phyloP scores from a whole-genome alignment of 2,113 vertebrate genomes.

The Mesembrinibis cayennensis region DNA sequence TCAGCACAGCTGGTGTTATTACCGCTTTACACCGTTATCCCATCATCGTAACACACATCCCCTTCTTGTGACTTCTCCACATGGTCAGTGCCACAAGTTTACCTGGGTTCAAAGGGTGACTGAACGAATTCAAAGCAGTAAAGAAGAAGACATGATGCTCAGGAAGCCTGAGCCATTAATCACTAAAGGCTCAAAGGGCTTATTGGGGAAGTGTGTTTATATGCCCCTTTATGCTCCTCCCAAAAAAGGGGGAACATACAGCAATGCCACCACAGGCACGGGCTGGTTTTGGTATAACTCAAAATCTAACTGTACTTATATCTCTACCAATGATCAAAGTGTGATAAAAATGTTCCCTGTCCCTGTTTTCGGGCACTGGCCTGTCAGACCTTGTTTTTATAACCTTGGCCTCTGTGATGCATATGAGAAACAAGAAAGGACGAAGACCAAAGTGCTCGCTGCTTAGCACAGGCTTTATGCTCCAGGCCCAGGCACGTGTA shows the following conservation, averaged over 20 bases:
- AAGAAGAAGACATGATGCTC: background rate
- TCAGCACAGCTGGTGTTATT: fast-evolving
- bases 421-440: background rate
- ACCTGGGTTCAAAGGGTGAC: background rate
- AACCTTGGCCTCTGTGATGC: background rate
- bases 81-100: fast-evolving
- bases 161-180: background rate
- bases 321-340: background rate
- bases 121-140: background rate
- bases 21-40: background rate
- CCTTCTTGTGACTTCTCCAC: background rate
- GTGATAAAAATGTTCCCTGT: background rate
- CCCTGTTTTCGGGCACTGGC: background rate
- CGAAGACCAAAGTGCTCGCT: background rate
- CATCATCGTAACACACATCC: background rate
- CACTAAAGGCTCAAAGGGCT: background rate
- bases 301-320: background rate
- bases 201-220: background rate
- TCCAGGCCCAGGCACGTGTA: fast-evolving
- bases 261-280: background rate
- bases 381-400: background rate
- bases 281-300: background rate
- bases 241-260: background rate
- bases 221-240: background rate
- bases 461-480: background rate